Base-by-base conservation (phyloP, 2,113 vertebrate genomes). In the Tursiops truncatus region DNA sequence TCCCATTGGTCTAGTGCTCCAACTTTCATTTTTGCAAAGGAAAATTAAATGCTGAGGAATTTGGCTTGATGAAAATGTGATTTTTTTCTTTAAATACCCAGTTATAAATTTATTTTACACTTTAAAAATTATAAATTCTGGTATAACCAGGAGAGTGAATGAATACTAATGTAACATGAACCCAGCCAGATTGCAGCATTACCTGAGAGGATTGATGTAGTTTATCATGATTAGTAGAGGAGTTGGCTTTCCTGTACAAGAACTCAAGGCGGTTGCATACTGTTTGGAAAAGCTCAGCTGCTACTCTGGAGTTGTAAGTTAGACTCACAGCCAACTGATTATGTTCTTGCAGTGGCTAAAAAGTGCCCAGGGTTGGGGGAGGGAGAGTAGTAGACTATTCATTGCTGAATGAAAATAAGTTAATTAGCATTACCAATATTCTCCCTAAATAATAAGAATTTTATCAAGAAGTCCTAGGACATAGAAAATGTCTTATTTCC, bases 11-110 rank as follows among this genome's bases (percentile, higher is more conserved):
- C 20, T 3, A 77, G 21, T 41, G 67, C 36, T 92, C 67, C 18
- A 60, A 53, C 3, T 68, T 88, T 10, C 5, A 70, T 79, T 97
- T 88, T 80, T 73, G 13, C 65, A 82, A 77, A 98, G 38, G 26
- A 96, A 83, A 94, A 88, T 31, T 81, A 94, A 96, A 74, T 80
- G 56, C 44, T 92, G 31, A 92, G 28, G 36, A 95, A 93, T 65
- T 31, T 44, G 17, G 15, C 47, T 85, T 73, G 20, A 88, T 89
- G 20, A 76, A 89, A 96, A 60, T 84, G 12, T 38, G 17, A 4
- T 33, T 83, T 56, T 60, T 53, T 82, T 2, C 11, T 20, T 50
- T 36, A 76, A 94, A 81, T n/a, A 25, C 17, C 2, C 10, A 47
- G 28, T 73, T 82, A 79, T 14, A 71, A 62, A 83, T 92, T 77